Evolutionary conservation across 2,888 invertebrate species (phyloP).

Genomic region (Pyrrhia umbra): DNA sequence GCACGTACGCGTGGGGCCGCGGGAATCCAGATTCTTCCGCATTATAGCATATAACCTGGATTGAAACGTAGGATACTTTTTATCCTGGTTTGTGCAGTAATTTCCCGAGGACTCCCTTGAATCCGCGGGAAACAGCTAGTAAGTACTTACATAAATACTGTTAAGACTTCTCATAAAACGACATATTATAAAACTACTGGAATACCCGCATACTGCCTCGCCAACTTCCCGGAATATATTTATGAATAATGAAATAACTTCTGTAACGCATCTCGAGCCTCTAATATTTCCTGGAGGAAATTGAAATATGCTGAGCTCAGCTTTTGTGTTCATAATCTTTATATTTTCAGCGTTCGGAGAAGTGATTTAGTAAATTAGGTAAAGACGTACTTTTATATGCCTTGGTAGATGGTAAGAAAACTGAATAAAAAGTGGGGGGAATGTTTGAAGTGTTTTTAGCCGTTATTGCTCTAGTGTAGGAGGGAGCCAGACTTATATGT

Average conservation of each 20-base stretch:
- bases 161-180: neutral
- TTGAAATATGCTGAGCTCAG: conserved; percentile 47
- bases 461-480: too few species aligned
- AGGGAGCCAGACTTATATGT: too few species aligned
- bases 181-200: neutral
- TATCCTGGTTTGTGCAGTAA: too few species aligned
- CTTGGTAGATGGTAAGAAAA: neutral
- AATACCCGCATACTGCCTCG: neutral
- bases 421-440: too few species aligned
- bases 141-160: too few species aligned
- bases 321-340: conserved; percentile 36
- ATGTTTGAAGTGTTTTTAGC: too few species aligned
- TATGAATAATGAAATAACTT: conserved; percentile 47
- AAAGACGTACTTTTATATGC: neutral
- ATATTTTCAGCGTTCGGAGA: conserved; percentile 12
- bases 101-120: too few species aligned
- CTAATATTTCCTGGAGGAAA: conserved; percentile 50
- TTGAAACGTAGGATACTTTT: too few species aligned
- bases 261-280: conserved; percentile 12
- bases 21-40: too few species aligned
- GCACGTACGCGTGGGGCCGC: too few species aligned
- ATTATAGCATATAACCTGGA: too few species aligned
- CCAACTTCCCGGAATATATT: conserved; percentile 3
- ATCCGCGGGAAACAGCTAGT: too few species aligned
- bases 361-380: conserved; percentile 18